Base-by-base conservation (phyloP, 1,140 invertebrate genomes). In the Cydia amplana region DNA sequence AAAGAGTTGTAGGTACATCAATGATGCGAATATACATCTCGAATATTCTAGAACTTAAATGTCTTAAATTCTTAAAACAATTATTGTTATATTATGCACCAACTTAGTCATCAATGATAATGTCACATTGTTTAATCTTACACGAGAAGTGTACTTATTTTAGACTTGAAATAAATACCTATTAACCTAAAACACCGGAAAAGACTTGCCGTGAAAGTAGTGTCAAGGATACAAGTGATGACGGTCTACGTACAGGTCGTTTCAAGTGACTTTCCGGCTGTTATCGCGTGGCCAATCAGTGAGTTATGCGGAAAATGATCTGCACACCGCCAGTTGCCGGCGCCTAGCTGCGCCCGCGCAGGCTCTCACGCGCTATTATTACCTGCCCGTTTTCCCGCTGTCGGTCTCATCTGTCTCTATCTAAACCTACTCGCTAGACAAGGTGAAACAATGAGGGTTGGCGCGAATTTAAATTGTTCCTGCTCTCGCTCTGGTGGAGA, bases 401-500 rank as follows among this genome's bases (percentile, higher is more conserved):
- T 70, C 65, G 32, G 32, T 10, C 23, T 5, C 32, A 10, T 5
- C 65, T 20, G 65, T 70, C 65, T 70, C 65, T 70, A 43, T 70
- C 65, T 40, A 36, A 70, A 40, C 16, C n/a, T 18, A 18, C 65
- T 36, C 16, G 65, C 23, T 70, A 70, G 65, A 70, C 16, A 36
- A 70, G 36, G 65, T 36, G 36, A 28, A 40, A 36, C 32, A 10
- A 36, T 70, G 65, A 70, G 65, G 65, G 65, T 40, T 70, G n/a
- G 32, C 32, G 65, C 32, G 32, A 18, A 36, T 6, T 70, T 36
- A 70, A 43, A 70, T 70, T 23, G 65, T 20, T 74, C 60, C 77
- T 77, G 76, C 75, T 82, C 77, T 83, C 78, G 77, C 77, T 74
- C 70, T 75, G 78, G 36, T 70, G 5, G 23, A 76, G 72, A 64